Percentiles rank a stretch among this genome's conserved stretches.
phyloP scores from a whole-genome alignment of 2,797 vertebrate genomes.

The Gadopsis marmoratus region DNA sequence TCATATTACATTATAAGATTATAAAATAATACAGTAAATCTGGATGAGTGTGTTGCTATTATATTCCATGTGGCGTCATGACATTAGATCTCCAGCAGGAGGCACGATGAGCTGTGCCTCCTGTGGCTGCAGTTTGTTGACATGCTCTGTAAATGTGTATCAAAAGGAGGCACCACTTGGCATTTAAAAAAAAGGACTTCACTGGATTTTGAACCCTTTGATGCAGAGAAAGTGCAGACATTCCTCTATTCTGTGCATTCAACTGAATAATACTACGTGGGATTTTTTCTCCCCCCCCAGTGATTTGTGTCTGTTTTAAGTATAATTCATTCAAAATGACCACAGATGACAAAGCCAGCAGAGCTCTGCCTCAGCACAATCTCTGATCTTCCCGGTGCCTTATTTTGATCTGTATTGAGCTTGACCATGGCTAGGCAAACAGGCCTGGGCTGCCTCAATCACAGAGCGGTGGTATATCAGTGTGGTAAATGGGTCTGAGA shows the following conservation, averaged over 20 bases:
- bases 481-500: slow-evolving; percentile 59
- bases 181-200: slow-evolving; percentile 35
- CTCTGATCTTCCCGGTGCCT: slow-evolving; percentile 32
- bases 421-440: slow-evolving; percentile 47
- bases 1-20: not conserved
- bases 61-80: slow-evolving; percentile 46
- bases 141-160: slow-evolving; percentile 23
- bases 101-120: slow-evolving; percentile 59
- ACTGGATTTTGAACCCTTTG: slow-evolving; percentile 28
- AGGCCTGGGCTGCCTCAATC: slow-evolving; percentile 45
- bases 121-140: slow-evolving; percentile 8
- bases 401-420: slow-evolving; percentile 55
- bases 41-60: not conserved
- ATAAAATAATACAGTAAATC: not conserved
- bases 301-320: slow-evolving; percentile 45
- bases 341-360: slow-evolving; percentile 40
- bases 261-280: slow-evolving; percentile 4
- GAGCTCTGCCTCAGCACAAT: slow-evolving; percentile 31
- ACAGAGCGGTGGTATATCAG: slow-evolving; percentile 31
- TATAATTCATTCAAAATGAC: slow-evolving; percentile 27
- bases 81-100: slow-evolving; percentile 71
- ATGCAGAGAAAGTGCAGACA: slow-evolving; percentile 39
- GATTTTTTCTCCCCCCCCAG: no score
- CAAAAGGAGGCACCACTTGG: slow-evolving; percentile 38
- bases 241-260: slow-evolving; percentile 24